A percentile compares a stretch with the other conserved stretches of the same genome.
phyloP scores from a whole-genome alignment of 2,888 invertebrate species.

The Phalangium opilio region DNA sequence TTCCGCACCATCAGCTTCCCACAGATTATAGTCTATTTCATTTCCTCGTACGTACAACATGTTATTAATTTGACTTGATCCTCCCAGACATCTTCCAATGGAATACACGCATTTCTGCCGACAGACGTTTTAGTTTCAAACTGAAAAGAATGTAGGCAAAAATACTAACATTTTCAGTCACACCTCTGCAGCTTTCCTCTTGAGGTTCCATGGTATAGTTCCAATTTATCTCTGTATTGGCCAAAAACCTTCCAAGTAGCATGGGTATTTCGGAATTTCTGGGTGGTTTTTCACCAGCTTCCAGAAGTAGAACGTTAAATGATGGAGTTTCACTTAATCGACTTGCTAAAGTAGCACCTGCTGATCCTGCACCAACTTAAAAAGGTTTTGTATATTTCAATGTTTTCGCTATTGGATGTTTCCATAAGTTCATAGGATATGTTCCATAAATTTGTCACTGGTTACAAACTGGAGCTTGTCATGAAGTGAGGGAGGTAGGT shows the following conservation, averaged over 20 bases:
- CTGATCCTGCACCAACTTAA: conserved; percentile 63
- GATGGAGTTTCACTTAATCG: conserved; percentile 36
- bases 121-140: too few species aligned
- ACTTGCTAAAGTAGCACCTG: conserved; percentile 70
- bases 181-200: conserved; percentile 12
- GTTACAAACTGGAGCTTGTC: too few species aligned
- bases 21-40: conserved; percentile 68
- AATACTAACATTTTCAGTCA: conserved; percentile 5
- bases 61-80: conserved; percentile 81
- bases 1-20: conserved; percentile 74
- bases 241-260: conserved; percentile 17
- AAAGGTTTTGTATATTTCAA: too few species aligned
- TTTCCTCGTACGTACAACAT: conserved; percentile 91
- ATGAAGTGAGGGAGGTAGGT: too few species aligned
- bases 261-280: conserved; percentile 21
- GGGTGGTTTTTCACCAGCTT: conserved; percentile 22
- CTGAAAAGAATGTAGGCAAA: too few species aligned
- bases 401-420: too few species aligned
- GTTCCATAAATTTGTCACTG: too few species aligned
- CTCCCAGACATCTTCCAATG: conserved; percentile 48
- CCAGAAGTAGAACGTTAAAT: conserved; percentile 20
- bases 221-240: conserved; percentile 48
- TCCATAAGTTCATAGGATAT: too few species aligned
- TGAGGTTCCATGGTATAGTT: too few species aligned
- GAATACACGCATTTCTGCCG: too few species aligned